Evolutionary conservation across 2,888 invertebrate species (phyloP), one percentile per base, ranked within the genome.

Genomic region (Pollenia labialis): DNA sequence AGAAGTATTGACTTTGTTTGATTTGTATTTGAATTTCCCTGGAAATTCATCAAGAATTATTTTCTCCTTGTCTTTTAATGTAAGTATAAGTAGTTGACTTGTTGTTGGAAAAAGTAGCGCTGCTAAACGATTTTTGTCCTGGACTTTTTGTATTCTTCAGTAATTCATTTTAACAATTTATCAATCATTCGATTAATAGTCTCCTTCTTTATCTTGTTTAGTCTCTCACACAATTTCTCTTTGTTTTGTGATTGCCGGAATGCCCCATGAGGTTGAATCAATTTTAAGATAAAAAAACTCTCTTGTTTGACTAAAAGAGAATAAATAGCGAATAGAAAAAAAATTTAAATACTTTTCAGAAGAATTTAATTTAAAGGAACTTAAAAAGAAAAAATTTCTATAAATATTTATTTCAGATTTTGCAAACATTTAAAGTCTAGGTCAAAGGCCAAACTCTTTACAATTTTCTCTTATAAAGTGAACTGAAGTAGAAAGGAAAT

Each of bases 11-110:
- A 81, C 69, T 64, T 76, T 81, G 18, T 75, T 81, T 66, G 71
- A 71, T 85, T 76, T 85, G 60, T 76, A 46, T 81, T 72, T 64
- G 66, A 60, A 72, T 72, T 72, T 85, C 71, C 58, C 58, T 66
- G 56, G 68, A 62, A 80, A 81, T 75, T 81, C 44, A 48, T 77
- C 18, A 66, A 46, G 10, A 50, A 42, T 46, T 56, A 23, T 69
- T 79, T 12, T 10, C 16, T 18, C 7, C 18, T 10, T 18, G 0
- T 54, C 2, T 18, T 11, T 18, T 54, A 10, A 9, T 8, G 16
- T 52, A 8, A 16, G 7, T 50, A 1, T 50, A 9, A 18, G 16
- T 50, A 11, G 12, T 4, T 11, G 14, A 3, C 4, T 50, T 50
- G 50, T 50, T 14, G 6, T 32, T 32, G 32, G 32, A 32, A 50